These are phyloP conservation scores for Bradysia coprophila DNA, from an alignment of 1,140 invertebrate species.

Conservation along the genomic window DNA sequence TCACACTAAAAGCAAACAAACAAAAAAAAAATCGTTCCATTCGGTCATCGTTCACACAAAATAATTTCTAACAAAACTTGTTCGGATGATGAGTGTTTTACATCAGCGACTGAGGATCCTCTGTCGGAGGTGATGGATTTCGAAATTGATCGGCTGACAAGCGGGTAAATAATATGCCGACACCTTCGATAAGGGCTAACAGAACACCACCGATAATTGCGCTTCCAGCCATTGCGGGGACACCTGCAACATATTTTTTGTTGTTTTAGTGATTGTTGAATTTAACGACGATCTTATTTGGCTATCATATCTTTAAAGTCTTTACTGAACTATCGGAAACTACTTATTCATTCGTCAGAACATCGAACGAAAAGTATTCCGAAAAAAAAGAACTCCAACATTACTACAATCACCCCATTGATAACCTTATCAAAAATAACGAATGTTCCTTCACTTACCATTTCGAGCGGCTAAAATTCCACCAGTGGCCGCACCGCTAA, in stretches of 20 bases:
- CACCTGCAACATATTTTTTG: constrained; percentile 26
- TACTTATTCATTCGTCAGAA: too few species aligned
- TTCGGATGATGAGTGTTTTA: too few species aligned
- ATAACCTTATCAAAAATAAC: not conserved
- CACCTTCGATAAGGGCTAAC: constrained; percentile 89
- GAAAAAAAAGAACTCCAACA: not conserved
- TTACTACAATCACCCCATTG: not conserved
- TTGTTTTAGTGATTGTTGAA: too few species aligned
- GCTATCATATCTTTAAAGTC: too few species aligned
- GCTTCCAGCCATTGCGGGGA: constrained; percentile 87
- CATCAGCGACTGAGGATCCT: constrained; percentile 50
- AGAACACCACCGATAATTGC: constrained; percentile 88
- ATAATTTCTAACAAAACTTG: too few species aligned
- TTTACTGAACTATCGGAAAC: too few species aligned
- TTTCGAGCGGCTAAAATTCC: constrained; percentile 88
- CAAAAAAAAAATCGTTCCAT: too few species aligned
- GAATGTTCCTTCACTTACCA: constrained; percentile 31
- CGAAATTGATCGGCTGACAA: constrained; percentile 79
- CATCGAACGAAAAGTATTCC: not conserved
- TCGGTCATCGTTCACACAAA: too few species aligned
- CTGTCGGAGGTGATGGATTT: constrained; percentile 47
- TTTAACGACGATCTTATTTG: too few species aligned
- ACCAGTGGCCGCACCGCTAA: constrained; percentile 87
- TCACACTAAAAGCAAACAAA: too few species aligned
- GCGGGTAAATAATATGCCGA: constrained; percentile 82